Conservation (phyloP, 1,140 invertebrate species). For the Elysia chlorotica region DNA sequence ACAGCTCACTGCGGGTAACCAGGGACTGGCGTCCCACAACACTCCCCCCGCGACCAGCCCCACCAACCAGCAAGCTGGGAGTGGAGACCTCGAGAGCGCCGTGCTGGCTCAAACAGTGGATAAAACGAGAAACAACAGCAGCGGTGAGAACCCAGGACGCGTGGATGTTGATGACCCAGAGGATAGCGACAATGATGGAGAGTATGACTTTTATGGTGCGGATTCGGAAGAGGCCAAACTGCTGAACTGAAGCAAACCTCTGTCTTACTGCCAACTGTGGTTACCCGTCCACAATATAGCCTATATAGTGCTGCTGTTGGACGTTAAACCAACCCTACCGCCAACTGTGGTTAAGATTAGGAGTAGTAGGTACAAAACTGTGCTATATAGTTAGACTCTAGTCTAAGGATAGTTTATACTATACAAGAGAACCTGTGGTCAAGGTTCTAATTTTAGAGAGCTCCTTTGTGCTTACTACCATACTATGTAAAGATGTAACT, state of each 20-base stretch:
- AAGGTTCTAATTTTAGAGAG: neutral
- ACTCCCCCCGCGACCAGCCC: too few relatives aligned
- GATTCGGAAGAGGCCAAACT: neutral
- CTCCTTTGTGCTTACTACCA: neutral
- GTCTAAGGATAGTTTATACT: too few relatives aligned
- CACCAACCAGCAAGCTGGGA: neutral
- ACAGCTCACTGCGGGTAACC: slow-evolving; percentile 50
- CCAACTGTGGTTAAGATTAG: too few relatives aligned
- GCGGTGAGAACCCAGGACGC: neutral
- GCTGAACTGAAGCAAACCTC: neutral
- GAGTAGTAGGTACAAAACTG: too few relatives aligned
- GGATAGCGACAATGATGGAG: neutral
- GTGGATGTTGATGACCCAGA: neutral
- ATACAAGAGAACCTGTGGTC: neutral
- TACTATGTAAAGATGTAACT: neutral
- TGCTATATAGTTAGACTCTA: too few relatives aligned
- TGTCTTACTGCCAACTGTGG: neutral
- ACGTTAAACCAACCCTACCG: too few relatives aligned
- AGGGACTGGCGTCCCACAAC: too few relatives aligned
- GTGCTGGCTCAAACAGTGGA: neutral
- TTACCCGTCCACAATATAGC: neutral
- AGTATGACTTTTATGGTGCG: too few relatives aligned
- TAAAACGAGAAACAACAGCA: neutral
- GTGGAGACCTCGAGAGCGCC: neutral
- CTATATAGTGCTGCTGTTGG: too few relatives aligned